phyloP scores from a whole-genome alignment of 1,140 invertebrate species.

The Drosophila virilis region DNA sequence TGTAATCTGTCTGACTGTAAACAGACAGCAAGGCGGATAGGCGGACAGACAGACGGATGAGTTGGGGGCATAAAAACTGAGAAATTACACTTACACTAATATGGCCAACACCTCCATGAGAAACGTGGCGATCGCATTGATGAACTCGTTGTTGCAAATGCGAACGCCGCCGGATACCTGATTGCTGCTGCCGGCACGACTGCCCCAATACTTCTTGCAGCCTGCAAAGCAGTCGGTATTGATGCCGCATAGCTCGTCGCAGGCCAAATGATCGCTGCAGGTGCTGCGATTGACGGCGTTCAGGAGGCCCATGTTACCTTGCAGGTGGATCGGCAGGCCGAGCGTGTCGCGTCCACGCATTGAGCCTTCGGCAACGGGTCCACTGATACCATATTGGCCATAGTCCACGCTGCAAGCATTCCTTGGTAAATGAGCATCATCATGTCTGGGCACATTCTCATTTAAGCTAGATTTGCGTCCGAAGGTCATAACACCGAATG shows the following conservation, averaged over 20 bases:
- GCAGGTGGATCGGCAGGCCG: slow-evolving; percentile 5
- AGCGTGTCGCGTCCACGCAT: slow-evolving; percentile 33
- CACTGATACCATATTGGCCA: not conserved
- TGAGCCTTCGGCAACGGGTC: not conserved
- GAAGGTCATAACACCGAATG: not conserved
- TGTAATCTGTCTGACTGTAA: too few species aligned
- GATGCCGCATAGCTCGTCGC: slow-evolving; percentile 5
- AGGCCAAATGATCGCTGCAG: not conserved
- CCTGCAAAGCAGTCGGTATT: not conserved
- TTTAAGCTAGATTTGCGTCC: not conserved
- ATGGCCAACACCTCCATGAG: slow-evolving; percentile 57
- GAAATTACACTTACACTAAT: slow-evolving; percentile 51
- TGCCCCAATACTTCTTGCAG: not conserved
- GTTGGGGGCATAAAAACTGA: too few species aligned
- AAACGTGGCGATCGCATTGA: slow-evolving; percentile 53
- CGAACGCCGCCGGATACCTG: slow-evolving; percentile 1
- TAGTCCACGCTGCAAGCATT: not conserved
- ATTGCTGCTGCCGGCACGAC: too few species aligned
- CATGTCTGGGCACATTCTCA: too few species aligned
- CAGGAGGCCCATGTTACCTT: slow-evolving; percentile 4
- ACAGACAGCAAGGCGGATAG: not conserved
- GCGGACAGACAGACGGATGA: not conserved
- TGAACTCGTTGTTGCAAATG: slow-evolving; percentile 19
- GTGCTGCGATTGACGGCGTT: not conserved
- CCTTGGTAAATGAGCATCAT: not conserved